Conservation (phyloP, 2,113 vertebrate genomes). For the Prinia subflava region DNA sequence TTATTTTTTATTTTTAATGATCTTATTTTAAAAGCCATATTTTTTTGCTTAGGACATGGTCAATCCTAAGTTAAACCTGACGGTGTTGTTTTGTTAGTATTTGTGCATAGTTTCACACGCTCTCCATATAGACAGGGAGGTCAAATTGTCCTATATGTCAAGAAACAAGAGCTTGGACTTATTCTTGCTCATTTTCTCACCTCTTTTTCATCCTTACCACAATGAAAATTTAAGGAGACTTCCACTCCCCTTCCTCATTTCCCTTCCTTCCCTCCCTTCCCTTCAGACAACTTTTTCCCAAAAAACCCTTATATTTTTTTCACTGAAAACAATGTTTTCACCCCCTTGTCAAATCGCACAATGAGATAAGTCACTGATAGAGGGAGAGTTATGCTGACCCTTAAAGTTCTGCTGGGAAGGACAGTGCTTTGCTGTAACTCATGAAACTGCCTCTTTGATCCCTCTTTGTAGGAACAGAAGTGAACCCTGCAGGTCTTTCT, state of each 20-base stretch:
- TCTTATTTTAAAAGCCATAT: background rate
- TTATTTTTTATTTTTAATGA: background rate
- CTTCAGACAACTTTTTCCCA: background rate
- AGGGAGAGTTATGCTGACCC: background rate
- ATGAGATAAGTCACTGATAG: background rate
- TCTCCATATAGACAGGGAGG: background rate
- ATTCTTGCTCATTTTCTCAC: background rate
- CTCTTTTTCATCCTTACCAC: background rate
- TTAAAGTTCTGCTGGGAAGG: background rate
- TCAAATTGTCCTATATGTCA: background rate
- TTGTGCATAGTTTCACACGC: background rate
- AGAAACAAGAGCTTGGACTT: background rate
- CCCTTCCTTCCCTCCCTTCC: background rate
- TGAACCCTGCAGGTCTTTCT: background rate
- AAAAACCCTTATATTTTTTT: background rate
- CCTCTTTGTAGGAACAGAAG: background rate
- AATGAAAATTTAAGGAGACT: background rate
- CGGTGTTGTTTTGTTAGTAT: background rate
- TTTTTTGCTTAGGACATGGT: constrained; percentile 32
- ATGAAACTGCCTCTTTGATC: background rate
- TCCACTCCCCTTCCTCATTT: background rate
- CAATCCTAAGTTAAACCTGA: background rate
- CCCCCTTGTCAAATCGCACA: background rate
- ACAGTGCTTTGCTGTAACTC: background rate
- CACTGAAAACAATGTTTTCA: background rate